Percentiles rank a stretch among this genome's conserved stretches.
phyloP scores from a whole-genome alignment of 2,113 vertebrate genomes.

The Centropus bengalensis region DNA sequence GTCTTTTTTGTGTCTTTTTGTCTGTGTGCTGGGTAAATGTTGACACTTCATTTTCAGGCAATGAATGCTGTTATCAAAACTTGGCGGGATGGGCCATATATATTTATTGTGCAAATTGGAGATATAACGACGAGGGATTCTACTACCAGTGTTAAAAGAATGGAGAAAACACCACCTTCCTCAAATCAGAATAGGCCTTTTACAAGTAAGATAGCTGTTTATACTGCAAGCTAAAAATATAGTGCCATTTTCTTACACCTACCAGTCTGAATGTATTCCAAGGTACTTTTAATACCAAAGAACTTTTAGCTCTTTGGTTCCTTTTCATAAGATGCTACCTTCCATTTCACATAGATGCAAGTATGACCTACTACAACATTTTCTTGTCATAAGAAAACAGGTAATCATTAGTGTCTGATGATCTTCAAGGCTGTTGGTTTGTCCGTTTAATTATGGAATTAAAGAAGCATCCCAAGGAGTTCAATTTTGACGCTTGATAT shows the following conservation, averaged over 20 bases:
- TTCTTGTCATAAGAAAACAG: not conserved
- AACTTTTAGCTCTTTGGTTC: not conserved
- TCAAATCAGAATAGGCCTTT: slow-evolving; percentile 53
- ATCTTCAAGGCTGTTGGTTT: not conserved
- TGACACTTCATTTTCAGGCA: slow-evolving; percentile 64
- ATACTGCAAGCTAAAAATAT: not conserved
- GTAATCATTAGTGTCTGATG: not conserved
- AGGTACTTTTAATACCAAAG: not conserved
- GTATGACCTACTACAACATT: not conserved
- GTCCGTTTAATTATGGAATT: not conserved
- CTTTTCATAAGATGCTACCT: not conserved
- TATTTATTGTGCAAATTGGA: slow-evolving; percentile 89
- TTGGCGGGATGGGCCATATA: slow-evolving; percentile 91
- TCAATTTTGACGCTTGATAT: not conserved
- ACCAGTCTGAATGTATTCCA: not conserved
- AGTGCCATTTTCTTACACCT: not conserved
- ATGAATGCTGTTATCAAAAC: slow-evolving; percentile 86
- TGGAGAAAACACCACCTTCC: slow-evolving; percentile 4
- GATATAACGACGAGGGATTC: slow-evolving; percentile 55
- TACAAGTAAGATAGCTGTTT: slow-evolving; percentile 75
- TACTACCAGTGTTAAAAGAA: slow-evolving; percentile 13
- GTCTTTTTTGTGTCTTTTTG: not conserved
- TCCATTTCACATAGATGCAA: not conserved
- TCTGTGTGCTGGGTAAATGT: not conserved
- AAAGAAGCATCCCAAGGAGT: not conserved